Base-by-base conservation (phyloP, 2,888 invertebrate species). In the Lasioglossum zephyrum region DNA sequence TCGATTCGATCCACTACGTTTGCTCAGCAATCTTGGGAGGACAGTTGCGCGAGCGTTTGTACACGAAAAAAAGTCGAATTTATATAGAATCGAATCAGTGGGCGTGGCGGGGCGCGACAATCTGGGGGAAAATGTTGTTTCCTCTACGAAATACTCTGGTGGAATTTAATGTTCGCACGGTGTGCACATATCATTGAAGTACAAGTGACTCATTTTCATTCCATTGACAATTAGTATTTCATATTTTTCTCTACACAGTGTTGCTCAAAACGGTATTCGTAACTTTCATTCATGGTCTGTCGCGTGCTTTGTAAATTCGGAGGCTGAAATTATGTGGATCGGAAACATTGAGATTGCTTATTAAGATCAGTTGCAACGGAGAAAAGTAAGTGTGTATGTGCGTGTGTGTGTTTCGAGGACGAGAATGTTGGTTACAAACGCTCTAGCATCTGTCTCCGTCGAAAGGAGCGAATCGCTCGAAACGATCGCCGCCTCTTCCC, bases 401-500 rank as follows among this genome's bases (percentile, higher is more conserved):
- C 31, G 6, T n/a, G 26, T 26, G 9, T 31, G 44, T 13, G 44
- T 47, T 13, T 31, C 60, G 60, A 31, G 26, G 36, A 18, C 36
- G 66, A 39, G 31, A 22, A 18, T 36, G 36, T n/a, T 39, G 11
- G n/a, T 41, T n/a, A 70, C 41, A 69, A 66, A 36, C 69, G 39
- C 49, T 69, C n/a, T 22, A 31, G 31, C 49, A 69, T 26, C 69
- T 69, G 49, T 69, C 39, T 49, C 49, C 26, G 18, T 41, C 69
- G 39, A 53, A 70, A 53, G 63, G 60, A 44, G 41, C 26, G 57
- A 44, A 63, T 76, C 44, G 76, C 44, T 76, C 49, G 69, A 77
- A 41, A 77, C 22, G 41, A 53, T 41, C n/a, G 49, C 47, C 41
- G 36, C 60, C 53, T 57, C 72, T 84, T 69, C n/a, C 79, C 72